Evolutionary conservation across 2,113 vertebrate genomes (phyloP).

Genomic region (Castor canadensis): DNA sequence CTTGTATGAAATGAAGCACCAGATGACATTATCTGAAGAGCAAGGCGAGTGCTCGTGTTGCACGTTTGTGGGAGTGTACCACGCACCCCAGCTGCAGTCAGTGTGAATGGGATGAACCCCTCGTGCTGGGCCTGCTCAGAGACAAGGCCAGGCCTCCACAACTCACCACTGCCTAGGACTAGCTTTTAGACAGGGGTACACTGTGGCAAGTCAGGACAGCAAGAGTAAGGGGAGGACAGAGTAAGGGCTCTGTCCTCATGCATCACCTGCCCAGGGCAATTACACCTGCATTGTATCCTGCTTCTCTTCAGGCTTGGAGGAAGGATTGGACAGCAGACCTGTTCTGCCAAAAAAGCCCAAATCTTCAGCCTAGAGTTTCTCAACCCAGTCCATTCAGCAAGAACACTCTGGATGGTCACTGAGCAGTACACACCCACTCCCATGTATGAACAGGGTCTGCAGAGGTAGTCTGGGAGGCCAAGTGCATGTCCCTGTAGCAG

Average conservation of each 20-base stretch:
- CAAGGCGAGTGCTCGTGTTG: accelerated
- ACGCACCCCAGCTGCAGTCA: accelerated
- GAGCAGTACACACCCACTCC: accelerated
- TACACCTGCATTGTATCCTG: accelerated
- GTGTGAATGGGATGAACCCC: accelerated
- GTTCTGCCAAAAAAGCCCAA: not conserved
- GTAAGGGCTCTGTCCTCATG: accelerated
- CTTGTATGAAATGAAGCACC: accelerated
- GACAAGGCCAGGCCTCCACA: not conserved
- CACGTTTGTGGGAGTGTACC: accelerated
- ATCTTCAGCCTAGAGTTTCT: not conserved
- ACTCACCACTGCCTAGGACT: accelerated
- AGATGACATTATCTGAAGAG: accelerated
- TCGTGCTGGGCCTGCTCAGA: accelerated
- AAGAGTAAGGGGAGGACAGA: accelerated
- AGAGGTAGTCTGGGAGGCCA: not conserved
- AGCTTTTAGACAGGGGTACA: not conserved
- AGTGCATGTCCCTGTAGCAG: not conserved
- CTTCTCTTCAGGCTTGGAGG: not conserved
- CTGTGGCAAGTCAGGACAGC: not conserved
- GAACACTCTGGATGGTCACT: accelerated
- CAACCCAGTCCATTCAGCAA: not conserved
- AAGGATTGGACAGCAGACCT: accelerated
- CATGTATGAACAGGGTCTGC: accelerated
- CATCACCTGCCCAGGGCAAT: accelerated